These are phyloP conservation scores for Taenioides sp. DNA, from an alignment of 2,797 vertebrate genomes.

Conservation along the genomic window DNA sequence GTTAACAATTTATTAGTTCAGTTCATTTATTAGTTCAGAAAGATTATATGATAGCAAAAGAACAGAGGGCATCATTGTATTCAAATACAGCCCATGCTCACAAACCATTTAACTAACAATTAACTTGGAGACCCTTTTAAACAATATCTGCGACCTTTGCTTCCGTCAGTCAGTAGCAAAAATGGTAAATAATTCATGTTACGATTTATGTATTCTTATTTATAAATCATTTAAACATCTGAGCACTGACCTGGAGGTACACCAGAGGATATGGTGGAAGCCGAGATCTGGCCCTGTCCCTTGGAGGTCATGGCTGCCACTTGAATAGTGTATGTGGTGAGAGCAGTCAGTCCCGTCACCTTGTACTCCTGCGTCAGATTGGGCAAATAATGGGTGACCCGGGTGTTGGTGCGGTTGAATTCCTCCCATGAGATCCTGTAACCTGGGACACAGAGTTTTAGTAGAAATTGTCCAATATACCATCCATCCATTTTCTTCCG, in stretches of 20 bases:
- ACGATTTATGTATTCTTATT: constrained; percentile 1
- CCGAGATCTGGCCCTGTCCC: constrained; percentile 90
- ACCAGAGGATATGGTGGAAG: constrained; percentile 96
- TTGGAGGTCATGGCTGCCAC: constrained; percentile 96
- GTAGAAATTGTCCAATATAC: too few relatives aligned
- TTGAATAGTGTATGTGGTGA: constrained; percentile 98
- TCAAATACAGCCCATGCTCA: neutral
- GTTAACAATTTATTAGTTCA: too few relatives aligned
- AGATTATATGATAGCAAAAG: too few relatives aligned
- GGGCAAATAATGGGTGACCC: constrained; percentile 95
- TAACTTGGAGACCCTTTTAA: neutral
- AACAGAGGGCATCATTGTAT: too few relatives aligned
- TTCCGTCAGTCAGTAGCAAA: neutral
- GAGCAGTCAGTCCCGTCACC: constrained; percentile 93
- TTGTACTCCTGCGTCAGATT: constrained; percentile 94
- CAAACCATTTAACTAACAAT: neutral
- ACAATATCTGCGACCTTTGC: neutral
- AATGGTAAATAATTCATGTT: neutral
- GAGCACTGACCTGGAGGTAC: constrained; percentile 89
- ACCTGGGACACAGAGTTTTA: constrained; percentile 69
- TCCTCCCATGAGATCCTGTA: constrained; percentile 98
- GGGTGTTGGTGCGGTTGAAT: constrained; percentile 95
- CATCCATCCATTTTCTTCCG: too few relatives aligned
- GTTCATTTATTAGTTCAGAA: too few relatives aligned
- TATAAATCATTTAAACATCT: constrained; percentile 7